phyloP scores from a whole-genome alignment of 2,797 vertebrate genomes.

The Amphiprion clarkii region DNA sequence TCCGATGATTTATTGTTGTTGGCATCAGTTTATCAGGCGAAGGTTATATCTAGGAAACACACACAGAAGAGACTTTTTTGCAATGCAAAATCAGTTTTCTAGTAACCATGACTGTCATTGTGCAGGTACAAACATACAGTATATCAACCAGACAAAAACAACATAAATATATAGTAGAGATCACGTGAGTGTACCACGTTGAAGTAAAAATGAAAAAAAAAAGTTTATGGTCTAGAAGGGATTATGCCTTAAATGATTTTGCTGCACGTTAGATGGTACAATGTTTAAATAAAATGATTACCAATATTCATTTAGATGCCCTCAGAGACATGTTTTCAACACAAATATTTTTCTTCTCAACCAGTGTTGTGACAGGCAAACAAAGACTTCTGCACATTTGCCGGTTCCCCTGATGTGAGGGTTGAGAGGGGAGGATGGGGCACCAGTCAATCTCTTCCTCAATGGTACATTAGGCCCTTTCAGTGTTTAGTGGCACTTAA shows the following conservation, averaged over 20 bases:
- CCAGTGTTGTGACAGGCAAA: constrained; percentile 60
- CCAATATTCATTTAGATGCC: constrained; percentile 43
- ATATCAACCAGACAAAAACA: not conserved
- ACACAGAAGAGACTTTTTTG: not conserved
- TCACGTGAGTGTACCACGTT: not conserved
- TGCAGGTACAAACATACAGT: not conserved
- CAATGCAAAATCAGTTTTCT: too few species aligned
- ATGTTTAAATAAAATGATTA: constrained; percentile 7
- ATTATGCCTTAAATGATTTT: not conserved
- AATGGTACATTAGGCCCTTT: constrained; percentile 79
- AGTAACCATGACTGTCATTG: too few species aligned
- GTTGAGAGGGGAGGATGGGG: constrained; percentile 58
- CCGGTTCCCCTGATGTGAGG: constrained; percentile 54
- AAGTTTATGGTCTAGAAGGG: not conserved
- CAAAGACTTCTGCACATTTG: constrained; percentile 68
- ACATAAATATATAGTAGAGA: not conserved
- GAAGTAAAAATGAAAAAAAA: not conserved
- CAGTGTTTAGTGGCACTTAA: constrained; percentile 79
- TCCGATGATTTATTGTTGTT: not conserved
- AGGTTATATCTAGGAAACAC: not conserved
- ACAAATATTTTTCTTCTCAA: constrained; percentile 55
- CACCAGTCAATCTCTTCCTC: constrained; percentile 75
- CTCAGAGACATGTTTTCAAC: constrained; percentile 44
- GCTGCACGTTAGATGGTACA: not conserved
- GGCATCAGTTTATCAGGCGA: not conserved